Evolutionary conservation across 2,113 vertebrate genomes (phyloP), one percentile per base, ranked within the genome.

Genomic region (Scolopax mira): DNA sequence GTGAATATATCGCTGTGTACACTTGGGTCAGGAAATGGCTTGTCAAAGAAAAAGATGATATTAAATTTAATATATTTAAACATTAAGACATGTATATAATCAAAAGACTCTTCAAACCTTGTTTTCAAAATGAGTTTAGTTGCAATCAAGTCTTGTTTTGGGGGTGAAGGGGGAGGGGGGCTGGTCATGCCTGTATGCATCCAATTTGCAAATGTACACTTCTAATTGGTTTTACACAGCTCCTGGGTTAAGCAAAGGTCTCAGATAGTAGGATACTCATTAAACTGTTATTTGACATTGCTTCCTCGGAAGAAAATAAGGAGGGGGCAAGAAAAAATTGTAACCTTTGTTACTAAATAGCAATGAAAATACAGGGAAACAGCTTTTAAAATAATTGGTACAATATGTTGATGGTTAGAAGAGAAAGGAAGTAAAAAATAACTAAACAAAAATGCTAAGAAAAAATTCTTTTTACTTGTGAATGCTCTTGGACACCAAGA

Each of bases 201-300:
- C 44, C 66, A 90, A 46, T 96, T 97, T 95, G 54, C 70, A 86
- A 95, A 94, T 71, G 70, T 80, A 57, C 73, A 42, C 39, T 94
- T 94, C 49, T 97, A 94, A 95, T 92, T 94, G 93, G 82, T 80
- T 94, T 74, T 86, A 67, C 79, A 62, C 60, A 48, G 58, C 41
- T 97, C 72, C 12, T 90, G 72, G 61, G 88, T 95, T 85, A 96
- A 51, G 10, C 39, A 82, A 96, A 94, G 35, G 66, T 93, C 92
- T 97, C 27, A 78, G 74, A 72, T 91, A 95, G 60, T 65, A 93
- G 77, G 57, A 74, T 95, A 82, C 55, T 95, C 85, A 92, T 97
- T 97, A 97, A 95, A 95, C 33, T 69, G 78, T 79, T 95, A 81
- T 94, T 73, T 93, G 88, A 88, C 79, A 81, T 90, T 72, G 35